Evolutionary conservation across 1,140 invertebrate species (phyloP).

Genomic region (Ceratina calcarata): DNA sequence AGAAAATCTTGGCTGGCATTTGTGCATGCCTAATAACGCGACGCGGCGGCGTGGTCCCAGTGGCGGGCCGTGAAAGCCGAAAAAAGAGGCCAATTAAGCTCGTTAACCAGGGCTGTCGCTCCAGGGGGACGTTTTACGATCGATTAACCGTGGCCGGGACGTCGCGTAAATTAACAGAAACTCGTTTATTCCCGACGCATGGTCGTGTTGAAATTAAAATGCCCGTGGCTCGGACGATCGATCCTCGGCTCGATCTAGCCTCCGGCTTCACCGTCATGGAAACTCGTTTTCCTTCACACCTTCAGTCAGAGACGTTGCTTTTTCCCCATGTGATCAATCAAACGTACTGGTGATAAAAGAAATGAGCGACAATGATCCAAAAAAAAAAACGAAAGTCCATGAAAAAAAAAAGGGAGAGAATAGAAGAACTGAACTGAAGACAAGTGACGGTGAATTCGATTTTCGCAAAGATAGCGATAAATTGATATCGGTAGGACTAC

Average conservation of each 20-base stretch:
- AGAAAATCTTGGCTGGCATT: not conserved
- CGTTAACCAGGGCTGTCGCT: constrained; percentile 17
- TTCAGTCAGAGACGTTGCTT: not conserved
- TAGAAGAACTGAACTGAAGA: not conserved
- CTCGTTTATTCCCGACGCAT: constrained; percentile 7
- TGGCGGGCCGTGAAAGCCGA: not conserved
- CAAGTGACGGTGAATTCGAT: constrained; percentile 15
- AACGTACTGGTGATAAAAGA: not conserved
- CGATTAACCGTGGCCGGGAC: constrained; percentile 12
- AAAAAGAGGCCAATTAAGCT: constrained; percentile 24
- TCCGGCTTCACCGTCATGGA: not conserved
- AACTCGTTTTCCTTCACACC: not conserved
- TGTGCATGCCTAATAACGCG: not conserved
- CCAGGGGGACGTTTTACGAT: not conserved
- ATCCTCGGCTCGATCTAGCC: not conserved
- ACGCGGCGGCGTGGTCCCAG: no score
- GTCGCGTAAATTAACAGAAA: constrained; percentile 33
- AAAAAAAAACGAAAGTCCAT: not conserved
- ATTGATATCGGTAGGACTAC: constrained; percentile 28
- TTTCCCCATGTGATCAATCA: not conserved
- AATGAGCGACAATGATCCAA: not conserved
- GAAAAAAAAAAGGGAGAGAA: not conserved
- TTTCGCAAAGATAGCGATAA: constrained; percentile 33
- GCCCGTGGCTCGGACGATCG: not conserved
- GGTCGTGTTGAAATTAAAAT: not conserved